Conservation (phyloP, 2,113 vertebrate species). For the Actinemys pallida region DNA sequence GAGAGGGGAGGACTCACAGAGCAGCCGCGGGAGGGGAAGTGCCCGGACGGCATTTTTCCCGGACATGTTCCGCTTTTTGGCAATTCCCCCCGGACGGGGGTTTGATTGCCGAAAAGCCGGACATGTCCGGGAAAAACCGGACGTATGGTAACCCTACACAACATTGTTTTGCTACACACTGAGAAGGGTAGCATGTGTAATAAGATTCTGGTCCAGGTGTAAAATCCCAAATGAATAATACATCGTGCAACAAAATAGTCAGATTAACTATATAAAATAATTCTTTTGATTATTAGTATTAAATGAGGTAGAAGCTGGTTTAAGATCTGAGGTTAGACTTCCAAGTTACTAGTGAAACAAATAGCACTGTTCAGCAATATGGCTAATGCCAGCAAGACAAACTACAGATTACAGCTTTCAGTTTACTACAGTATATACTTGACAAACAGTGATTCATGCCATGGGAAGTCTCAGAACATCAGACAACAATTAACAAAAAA, state of each 20-base stretch:
- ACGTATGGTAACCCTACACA: too few species aligned
- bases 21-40: too few species aligned
- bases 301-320: slow-evolving; percentile 15
- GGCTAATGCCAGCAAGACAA: slow-evolving; percentile 44
- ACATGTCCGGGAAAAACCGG: too few species aligned
- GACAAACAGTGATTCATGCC: slow-evolving; percentile 43
- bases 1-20: too few species aligned
- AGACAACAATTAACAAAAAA: neutral
- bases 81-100: too few species aligned
- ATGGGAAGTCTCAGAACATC: slow-evolving; percentile 28
- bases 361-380: slow-evolving; percentile 18
- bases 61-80: too few species aligned
- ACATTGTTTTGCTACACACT: neutral
- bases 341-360: neutral
- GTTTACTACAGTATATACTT: neutral
- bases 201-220: neutral
- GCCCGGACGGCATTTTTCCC: too few species aligned
- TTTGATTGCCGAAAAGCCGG: too few species aligned
- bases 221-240: neutral
- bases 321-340: neutral
- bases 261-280: neutral
- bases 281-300: neutral
- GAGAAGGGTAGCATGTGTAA: neutral
- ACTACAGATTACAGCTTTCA: slow-evolving; percentile 24
- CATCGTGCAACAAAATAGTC: neutral